Evolutionary conservation across 2,888 invertebrate species (phyloP).

Genomic region (Protodeltote pygarga): DNA sequence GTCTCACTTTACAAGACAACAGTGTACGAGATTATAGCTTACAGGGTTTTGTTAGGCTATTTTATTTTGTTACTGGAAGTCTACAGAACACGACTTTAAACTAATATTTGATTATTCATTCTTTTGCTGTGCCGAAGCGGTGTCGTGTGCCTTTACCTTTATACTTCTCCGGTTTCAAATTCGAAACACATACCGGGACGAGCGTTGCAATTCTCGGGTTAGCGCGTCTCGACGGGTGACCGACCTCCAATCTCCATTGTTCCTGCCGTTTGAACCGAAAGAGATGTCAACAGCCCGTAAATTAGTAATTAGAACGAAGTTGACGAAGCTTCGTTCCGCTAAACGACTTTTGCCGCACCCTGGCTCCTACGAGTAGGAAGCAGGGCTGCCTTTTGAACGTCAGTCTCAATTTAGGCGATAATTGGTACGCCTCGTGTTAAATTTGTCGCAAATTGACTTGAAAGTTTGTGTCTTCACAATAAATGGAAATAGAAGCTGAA

Average conservation of each 20-base stretch:
- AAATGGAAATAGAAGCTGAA: slow-evolving; percentile 35
- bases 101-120: slow-evolving; percentile 3
- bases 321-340: slow-evolving; percentile 43
- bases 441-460: slow-evolving; percentile 34
- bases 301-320: slow-evolving; percentile 56
- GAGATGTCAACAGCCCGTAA: slow-evolving; percentile 58
- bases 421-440: slow-evolving; percentile 35
- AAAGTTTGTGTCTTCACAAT: slow-evolving; percentile 26
- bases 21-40: too few relatives aligned
- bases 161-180: background rate
- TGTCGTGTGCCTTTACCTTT: too few relatives aligned
- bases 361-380: slow-evolving; percentile 16
- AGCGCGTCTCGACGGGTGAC: slow-evolving; percentile 30
- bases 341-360: slow-evolving; percentile 30
- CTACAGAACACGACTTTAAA: too few relatives aligned
- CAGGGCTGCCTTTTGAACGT: slow-evolving; percentile 25
- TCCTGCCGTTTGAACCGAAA: slow-evolving; percentile 24
- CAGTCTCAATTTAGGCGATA: slow-evolving; percentile 44
- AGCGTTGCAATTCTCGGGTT: slow-evolving; percentile 18
- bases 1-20: too few relatives aligned
- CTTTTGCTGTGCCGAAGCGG: background rate
- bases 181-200: slow-evolving; percentile 4
- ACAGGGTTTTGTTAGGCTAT: too few relatives aligned
- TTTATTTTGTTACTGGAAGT: too few relatives aligned
- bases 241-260: slow-evolving; percentile 49